Base-by-base conservation (phyloP, 2,888 invertebrate species). In the Lepeophtheirus nordmannii region DNA sequence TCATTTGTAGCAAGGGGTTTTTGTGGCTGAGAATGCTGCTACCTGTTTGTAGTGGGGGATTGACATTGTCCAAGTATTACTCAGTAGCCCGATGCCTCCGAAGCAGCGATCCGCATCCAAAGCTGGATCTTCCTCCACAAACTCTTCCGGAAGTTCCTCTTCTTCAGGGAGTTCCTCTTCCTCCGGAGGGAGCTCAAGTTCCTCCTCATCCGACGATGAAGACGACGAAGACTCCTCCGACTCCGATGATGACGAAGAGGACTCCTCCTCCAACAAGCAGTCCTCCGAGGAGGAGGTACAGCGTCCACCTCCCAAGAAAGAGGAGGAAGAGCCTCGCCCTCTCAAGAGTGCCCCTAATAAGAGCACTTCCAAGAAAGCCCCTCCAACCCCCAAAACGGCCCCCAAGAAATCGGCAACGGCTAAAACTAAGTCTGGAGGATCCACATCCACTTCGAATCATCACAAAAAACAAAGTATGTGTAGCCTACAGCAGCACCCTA, bases 91-190 rank as follows among this genome's bases (percentile, higher is more conserved):
- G 5, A 46, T 46, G 53, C 53, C 53, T 46, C 53, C 53, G 53
- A 46, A 46, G 53, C 53, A 46, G 53, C 14, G 53, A n/a, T 46
- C 53, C 53, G 5, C 53, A n/a, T 46, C 53, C 53, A 46, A 46
- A 17, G 53, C n/a, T 5, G 53, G 53, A 46, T 46, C 53, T 17
- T 46, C 53, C 53, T n/a, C 53, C n/a, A 46, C 53, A 14, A 46
- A 46, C 53, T 46, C 53, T 17, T 46, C 53, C n/a, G 53, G 53
- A 17, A 46, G 53, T 14, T 72, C 73, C n/a, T 72, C 73, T 11
- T 72, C 74, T 71, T 72, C 77, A 71, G 60, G 74, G 72, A 66
- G 75, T 72, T 65, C 75, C 67, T 70, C 75, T 71, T 67, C 77
- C 38, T 73, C 73, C 23, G 71, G 71, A 40, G 71, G 71, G 62